These are phyloP conservation scores for Drosophila kanapiae DNA, from an alignment of 1,140 invertebrate genomes.

Conservation along the genomic window DNA sequence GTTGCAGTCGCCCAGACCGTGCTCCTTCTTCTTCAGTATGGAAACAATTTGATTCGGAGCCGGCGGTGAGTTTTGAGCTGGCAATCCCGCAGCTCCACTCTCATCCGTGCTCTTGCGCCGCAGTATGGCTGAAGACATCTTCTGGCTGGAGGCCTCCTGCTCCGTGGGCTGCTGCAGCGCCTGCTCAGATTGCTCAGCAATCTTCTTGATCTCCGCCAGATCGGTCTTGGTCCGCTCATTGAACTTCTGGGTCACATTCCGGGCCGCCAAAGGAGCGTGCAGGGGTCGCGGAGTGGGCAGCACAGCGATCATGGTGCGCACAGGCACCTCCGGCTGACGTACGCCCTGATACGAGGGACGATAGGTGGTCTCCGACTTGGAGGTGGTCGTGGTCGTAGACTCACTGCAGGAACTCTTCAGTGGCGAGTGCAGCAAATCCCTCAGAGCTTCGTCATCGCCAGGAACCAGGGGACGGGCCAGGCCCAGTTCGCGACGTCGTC, in stretches of 20 bases:
- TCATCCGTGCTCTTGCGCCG: conserved; percentile 85
- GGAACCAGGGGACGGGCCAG: conserved; percentile 83
- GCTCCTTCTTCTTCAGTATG: conserved; percentile 92
- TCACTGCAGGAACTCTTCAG: conserved; percentile 72
- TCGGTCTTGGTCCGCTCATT: conserved; percentile 78
- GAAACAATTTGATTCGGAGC: conserved; percentile 88
- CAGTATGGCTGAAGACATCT: conserved; percentile 71
- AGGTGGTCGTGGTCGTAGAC: conserved; percentile 35
- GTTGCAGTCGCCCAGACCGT: conserved; percentile 83
- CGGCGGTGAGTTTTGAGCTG: conserved; percentile 59
- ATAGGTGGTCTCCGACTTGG: conserved; percentile 46
- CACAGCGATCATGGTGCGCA: conserved; percentile 51
- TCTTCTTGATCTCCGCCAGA: conserved; percentile 75
- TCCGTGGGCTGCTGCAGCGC: conserved; percentile 1
- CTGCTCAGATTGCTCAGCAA: conserved; percentile 67
- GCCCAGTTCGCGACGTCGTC: conserved; percentile 84
- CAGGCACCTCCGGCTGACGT: conserved; percentile 41
- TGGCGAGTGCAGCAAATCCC: conserved; percentile 70
- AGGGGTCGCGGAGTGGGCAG: conserved; percentile 33
- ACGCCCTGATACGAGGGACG: neutral
- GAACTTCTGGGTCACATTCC: conserved; percentile 65
- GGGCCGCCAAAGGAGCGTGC: conserved; percentile 32
- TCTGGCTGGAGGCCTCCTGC: conserved; percentile 9
- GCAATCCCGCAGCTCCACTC: conserved; percentile 2
- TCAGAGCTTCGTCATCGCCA: conserved; percentile 75